Base-by-base conservation (phyloP, 1,140 invertebrate genomes). In the Drosophila takahashii region DNA sequence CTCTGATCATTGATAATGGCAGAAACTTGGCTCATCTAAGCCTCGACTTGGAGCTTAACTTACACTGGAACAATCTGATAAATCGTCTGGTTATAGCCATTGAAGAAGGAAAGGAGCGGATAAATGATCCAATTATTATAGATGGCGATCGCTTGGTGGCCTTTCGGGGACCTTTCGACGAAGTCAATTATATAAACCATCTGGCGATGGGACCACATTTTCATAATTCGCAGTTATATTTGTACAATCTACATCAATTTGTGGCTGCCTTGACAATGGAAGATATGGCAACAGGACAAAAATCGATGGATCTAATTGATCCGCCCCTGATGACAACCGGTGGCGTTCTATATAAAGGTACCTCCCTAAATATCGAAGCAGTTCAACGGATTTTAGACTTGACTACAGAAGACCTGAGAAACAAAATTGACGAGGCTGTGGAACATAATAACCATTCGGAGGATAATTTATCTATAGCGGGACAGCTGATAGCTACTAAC, bases 121-220 rank as follows among this genome's bases (percentile, higher is more conserved):
- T 16, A 7, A 41, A 34, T 22, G 15, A 45, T 7, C 18, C 34
- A 11, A 26, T 36, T 4, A 57, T 83, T 22, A 59, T 79, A 34
- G 80, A 83, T 51, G 80, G 80, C 2, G 76, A 83, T 60, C 75
- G 65, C 2, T 34, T 83, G 39, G 51, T 83, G 41, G 42, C 80
- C 7, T 71, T 83, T 41, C 57, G 70, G 13, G 57, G 50, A 15
- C 27, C 36, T 0, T 18, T 7, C 0, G 75, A 75, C 54, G 70
- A 83, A 8, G 36, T 34, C 6, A 26, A 2, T 0, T 75, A 39
- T 11, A 57, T 18, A n/a, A 36, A 34, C 1, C 50, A 72, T 8
- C 5, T 57, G 0, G 15, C n/a, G 1, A 26, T 27, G 13, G n/a
- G 22, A 29, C 13, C 16, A 0, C 8, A 57, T 5, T 8, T 6